These are phyloP conservation scores for Ranitomeya imitator DNA, from an alignment of 2,113 vertebrate genomes.

Conservation along the genomic window DNA sequence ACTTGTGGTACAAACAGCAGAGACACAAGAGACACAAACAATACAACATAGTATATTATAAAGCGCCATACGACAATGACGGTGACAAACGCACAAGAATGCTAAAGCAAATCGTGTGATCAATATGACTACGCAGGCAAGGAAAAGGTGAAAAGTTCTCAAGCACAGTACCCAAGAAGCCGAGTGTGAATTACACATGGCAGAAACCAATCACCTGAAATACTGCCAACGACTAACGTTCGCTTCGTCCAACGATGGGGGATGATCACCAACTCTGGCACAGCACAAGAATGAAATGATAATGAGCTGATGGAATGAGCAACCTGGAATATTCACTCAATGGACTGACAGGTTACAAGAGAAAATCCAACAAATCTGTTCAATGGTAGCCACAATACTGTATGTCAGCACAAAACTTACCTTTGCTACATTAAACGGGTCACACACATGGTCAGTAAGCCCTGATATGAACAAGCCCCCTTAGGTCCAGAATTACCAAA, in stretches of 20 bases:
- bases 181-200: constrained; percentile 63
- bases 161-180: constrained; percentile 67
- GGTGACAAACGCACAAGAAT: constrained; percentile 3
- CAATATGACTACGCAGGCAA: neutral
- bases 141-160: constrained; percentile 61
- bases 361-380: neutral
- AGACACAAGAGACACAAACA: neutral
- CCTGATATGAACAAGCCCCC: neutral
- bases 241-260: constrained; percentile 76
- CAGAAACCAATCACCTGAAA: constrained; percentile 80
- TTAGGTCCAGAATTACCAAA: neutral
- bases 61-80: neutral
- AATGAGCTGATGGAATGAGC: constrained; percentile 63
- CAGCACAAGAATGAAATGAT: constrained; percentile 76
- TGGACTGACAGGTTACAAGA: neutral
- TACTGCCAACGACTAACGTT: constrained; percentile 76
- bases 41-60: neutral
- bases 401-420: neutral
- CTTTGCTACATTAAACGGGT: neutral
- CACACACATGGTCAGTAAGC: neutral
- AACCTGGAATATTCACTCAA: neutral
- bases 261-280: constrained; percentile 79
- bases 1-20: neutral
- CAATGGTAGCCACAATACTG: neutral
- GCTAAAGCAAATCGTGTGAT: neutral